phyloP scores from a whole-genome alignment of 2,888 invertebrate species.

The Neoscelio sp. region DNA sequence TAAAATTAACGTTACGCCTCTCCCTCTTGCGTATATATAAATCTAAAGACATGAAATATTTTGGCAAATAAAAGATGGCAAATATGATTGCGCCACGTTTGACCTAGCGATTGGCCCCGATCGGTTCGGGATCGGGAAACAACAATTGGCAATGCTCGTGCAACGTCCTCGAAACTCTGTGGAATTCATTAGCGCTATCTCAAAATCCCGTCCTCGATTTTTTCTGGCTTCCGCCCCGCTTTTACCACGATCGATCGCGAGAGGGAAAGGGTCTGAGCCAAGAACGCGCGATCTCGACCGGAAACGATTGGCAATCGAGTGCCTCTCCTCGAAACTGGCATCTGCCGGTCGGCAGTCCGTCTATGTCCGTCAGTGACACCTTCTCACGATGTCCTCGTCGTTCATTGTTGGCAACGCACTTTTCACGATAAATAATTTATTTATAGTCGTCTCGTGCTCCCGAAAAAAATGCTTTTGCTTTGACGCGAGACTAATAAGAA shows the following conservation, averaged over 20 bases:
- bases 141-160: slow-evolving; percentile 80
- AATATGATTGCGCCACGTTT: slow-evolving; percentile 72
- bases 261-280: slow-evolving; percentile 40
- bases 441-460: slow-evolving; percentile 61
- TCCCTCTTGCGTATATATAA: slow-evolving; percentile 10
- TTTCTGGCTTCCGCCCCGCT: slow-evolving; percentile 30
- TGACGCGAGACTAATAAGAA: slow-evolving; percentile 68
- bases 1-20: slow-evolving; percentile 58
- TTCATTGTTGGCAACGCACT: slow-evolving; percentile 64
- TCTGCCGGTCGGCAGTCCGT: slow-evolving; percentile 62
- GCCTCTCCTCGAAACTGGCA: slow-evolving; percentile 80
- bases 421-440: slow-evolving; percentile 68
- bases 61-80: slow-evolving; percentile 61
- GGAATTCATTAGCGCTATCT: slow-evolving; percentile 73
- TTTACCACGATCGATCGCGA: slow-evolving; percentile 32
- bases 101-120: slow-evolving; percentile 75
- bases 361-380: slow-evolving; percentile 59
- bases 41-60: slow-evolving; percentile 51
- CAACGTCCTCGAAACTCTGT: slow-evolving; percentile 80
- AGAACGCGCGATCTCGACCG: slow-evolving; percentile 70
- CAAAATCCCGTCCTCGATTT: slow-evolving; percentile 49
- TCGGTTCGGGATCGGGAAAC: slow-evolving; percentile 78
- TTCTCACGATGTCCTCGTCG: slow-evolving; percentile 65
- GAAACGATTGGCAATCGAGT: slow-evolving; percentile 80
- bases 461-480: slow-evolving; percentile 66